Evolutionary conservation across 2,888 invertebrate genomes (phyloP), one percentile per base, ranked within the genome.

Genomic region (Allolobophora icterica): DNA sequence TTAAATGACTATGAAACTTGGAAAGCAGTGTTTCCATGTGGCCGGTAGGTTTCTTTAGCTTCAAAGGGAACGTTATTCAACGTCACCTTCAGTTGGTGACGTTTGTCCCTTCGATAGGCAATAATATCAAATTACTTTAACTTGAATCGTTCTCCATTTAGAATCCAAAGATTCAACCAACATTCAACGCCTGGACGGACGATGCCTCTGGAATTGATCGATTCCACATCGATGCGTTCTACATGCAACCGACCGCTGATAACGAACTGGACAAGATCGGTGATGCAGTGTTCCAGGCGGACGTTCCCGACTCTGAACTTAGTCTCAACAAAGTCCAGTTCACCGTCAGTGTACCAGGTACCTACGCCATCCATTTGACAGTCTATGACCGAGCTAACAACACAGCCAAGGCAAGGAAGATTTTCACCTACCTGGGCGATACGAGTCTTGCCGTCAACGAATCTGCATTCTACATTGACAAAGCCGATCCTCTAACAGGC

Each of bases 301-400:
- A 84, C 84, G 15, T 84, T 33, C 30, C 30, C 84, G 33, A 42
- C 42, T 42, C 42, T 42, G 42, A 42, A 42, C 42, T 84, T 1
- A 30, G 13, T 30, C 33, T 84, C 84, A 91, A 58, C 87, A 40
- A 33, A 21, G n/a, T 89, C 45, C 38, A 34, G 45, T 89, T 84
- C 38, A 90, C 84, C 40, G 35, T 21, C 30, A 38, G 21, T 30
- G 24, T 19, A 40, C 42, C 90, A n/a, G 90, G 90, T 2, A 84
- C 84, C n/a, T 90, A 90, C 83, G 83, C 90, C 21, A 90, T 90
- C 45, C 84, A 84, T 15, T 34, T 90, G 42, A 90, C 90, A 24
- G 90, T 90, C 83, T 90, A 84, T 33, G 90, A 90, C 35, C 40
- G 40, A 33, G 90, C 84, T 15, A 90, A 90, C 38, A 90, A 90